Percentiles rank a stretch among this genome's conserved stretches.
phyloP scores from a whole-genome alignment of 1,140 invertebrate genomes.

The Orchestia grillus region DNA sequence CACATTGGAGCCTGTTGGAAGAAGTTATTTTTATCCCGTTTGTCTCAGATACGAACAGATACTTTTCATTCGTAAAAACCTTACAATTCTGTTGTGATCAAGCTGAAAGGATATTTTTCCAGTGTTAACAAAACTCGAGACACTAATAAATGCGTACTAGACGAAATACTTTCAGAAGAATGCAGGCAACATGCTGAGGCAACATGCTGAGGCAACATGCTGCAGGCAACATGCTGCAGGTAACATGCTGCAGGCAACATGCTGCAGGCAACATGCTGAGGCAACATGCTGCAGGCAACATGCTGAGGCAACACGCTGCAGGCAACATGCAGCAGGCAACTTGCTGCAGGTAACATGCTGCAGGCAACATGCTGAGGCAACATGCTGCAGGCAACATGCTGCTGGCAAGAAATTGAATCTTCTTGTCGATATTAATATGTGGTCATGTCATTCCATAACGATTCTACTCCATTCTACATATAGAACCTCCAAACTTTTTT shows the following conservation, averaged over 20 bases:
- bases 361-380: background rate
- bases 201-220: background rate
- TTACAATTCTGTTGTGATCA: background rate
- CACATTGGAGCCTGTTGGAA: background rate
- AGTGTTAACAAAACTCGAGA: background rate
- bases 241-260: background rate
- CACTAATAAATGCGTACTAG: background rate
- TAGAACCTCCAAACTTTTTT: background rate
- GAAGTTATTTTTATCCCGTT: background rate
- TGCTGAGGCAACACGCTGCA: background rate
- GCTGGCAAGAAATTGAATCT: background rate
- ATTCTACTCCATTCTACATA: background rate
- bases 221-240: background rate
- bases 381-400: background rate
- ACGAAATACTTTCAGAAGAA: background rate
- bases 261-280: background rate
- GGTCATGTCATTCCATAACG: background rate
- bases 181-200: background rate
- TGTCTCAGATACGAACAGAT: background rate
- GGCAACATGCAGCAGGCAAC: background rate
- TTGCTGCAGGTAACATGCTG: too few species aligned
- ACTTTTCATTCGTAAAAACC: background rate
- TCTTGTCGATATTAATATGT: background rate
- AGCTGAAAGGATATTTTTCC: background rate
- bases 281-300: background rate